phyloP scores from a whole-genome alignment of 2,797 vertebrate species.

The Crocidura indochinensis region DNA sequence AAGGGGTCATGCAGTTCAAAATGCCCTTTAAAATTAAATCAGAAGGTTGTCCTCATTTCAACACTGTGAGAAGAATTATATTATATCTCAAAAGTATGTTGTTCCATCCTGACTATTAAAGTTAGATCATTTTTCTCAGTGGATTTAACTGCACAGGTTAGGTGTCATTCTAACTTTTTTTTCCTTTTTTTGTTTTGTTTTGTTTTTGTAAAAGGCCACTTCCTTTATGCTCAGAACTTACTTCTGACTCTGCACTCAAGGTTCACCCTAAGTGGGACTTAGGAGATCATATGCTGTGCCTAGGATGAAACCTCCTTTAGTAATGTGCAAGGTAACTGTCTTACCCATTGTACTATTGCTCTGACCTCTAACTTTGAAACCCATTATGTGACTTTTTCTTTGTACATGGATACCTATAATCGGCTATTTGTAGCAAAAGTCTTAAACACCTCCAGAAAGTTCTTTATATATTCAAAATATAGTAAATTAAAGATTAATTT shows the following conservation, averaged over 20 bases:
- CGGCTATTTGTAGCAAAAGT: conserved; percentile 69
- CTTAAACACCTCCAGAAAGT: conserved; percentile 74
- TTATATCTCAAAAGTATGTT: background rate
- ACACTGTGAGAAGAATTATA: conserved; percentile 49
- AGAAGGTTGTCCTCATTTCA: conserved; percentile 59
- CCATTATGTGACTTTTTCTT: conserved; percentile 45
- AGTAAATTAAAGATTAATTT: conserved; percentile 77
- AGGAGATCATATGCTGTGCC: too few species aligned
- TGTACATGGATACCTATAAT: conserved; percentile 47
- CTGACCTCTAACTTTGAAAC: conserved; percentile 3
- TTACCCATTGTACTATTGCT: too few species aligned
- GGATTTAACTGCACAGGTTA: conserved; percentile 26
- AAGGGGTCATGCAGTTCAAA: conserved; percentile 69
- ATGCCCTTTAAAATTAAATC: conserved; percentile 74
- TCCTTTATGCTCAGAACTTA: too few species aligned
- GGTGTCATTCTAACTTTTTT: background rate
- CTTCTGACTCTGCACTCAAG: too few species aligned
- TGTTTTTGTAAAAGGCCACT: too few species aligned
- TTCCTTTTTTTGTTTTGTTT: background rate
- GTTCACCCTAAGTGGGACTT: too few species aligned
- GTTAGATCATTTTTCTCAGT: background rate
- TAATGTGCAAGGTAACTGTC: too few species aligned
- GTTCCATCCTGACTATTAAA: conserved; percentile 9
- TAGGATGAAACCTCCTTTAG: too few species aligned
- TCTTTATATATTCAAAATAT: conserved; percentile 65